Evolutionary conservation across 2,797 vertebrate species (phyloP).

Genomic region (Clarias pachynema): DNA sequence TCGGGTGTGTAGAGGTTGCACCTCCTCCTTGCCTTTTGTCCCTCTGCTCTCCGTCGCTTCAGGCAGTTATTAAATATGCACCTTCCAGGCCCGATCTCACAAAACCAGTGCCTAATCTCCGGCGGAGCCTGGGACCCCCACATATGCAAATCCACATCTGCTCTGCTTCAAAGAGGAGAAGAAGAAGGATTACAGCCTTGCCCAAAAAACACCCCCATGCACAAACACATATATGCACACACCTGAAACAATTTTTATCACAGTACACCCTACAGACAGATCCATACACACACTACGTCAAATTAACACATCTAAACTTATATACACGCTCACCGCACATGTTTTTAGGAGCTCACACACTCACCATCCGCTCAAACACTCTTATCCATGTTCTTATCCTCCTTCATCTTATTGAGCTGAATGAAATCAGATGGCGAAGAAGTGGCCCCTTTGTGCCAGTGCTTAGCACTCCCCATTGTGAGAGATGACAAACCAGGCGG

Average conservation of each 20-base stretch:
- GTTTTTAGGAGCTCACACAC: slow-evolving; percentile 51
- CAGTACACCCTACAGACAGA: neutral
- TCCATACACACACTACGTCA: neutral
- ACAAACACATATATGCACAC: slow-evolving; percentile 5
- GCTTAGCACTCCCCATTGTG: slow-evolving; percentile 82
- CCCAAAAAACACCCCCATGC: slow-evolving; percentile 62
- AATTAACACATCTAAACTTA: slow-evolving; percentile 14
- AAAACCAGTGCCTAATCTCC: slow-evolving; percentile 88
- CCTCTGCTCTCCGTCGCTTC: slow-evolving; percentile 86
- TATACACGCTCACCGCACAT: slow-evolving; percentile 10
- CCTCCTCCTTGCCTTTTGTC: slow-evolving; percentile 84
- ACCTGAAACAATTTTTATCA: slow-evolving; percentile 27
- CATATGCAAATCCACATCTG: slow-evolving; percentile 99
- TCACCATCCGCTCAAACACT: slow-evolving; percentile 41
- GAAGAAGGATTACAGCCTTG: slow-evolving; percentile 88
- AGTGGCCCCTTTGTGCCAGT: slow-evolving; percentile 85
- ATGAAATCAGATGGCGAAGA: slow-evolving; percentile 84
- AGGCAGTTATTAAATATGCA: slow-evolving; percentile 99
- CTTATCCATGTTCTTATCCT: slow-evolving; percentile 67
- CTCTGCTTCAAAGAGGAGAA: slow-evolving; percentile 96
- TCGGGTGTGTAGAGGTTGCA: slow-evolving; percentile 83
- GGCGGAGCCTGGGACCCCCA: slow-evolving; percentile 94
- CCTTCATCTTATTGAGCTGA: slow-evolving; percentile 77
- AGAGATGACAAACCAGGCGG: slow-evolving; percentile 79
- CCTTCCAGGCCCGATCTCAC: slow-evolving; percentile 84